phyloP scores from a whole-genome alignment of 2,113 vertebrate genomes.

The human (Homo sapiens) region DNA sequence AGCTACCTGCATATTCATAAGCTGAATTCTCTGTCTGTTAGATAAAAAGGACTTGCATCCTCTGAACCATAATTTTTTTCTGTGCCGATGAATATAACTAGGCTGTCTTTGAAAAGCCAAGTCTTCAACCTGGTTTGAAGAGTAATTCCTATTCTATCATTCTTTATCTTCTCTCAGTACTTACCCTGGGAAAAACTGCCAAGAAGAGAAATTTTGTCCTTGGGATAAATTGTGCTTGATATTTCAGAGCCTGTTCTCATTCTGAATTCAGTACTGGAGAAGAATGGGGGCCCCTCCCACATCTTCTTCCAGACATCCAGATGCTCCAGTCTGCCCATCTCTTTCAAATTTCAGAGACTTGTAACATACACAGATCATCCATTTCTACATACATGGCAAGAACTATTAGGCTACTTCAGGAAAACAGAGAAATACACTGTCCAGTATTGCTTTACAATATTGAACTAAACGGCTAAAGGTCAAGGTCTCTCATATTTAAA shows the following conservation, averaged over 20 bases:
- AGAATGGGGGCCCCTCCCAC: background rate
- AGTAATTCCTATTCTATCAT: background rate
- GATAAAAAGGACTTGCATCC: background rate
- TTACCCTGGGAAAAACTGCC: background rate
- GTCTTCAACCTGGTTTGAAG: slow-evolving; percentile 2
- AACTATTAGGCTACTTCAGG: background rate
- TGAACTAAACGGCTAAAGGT: background rate
- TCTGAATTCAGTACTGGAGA: background rate
- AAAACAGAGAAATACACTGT: background rate
- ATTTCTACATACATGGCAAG: background rate
- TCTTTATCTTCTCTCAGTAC: background rate
- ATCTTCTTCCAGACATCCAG: background rate
- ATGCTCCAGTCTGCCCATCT: background rate
- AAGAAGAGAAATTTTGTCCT: slow-evolving; percentile 16
- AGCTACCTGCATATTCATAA: background rate
- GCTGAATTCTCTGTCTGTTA: background rate
- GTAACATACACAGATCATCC: background rate
- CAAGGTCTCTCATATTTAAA: background rate
- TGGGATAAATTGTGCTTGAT: background rate
- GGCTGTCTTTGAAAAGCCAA: background rate
- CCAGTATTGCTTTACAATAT: background rate
- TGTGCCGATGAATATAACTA: background rate
- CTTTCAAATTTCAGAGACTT: background rate
- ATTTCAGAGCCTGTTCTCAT: background rate
- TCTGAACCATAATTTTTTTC: background rate